Evolutionary conservation across 2,797 vertebrate species (phyloP), one percentile per base, ranked within the genome.

Genomic region (Smutsia temminckii): DNA sequence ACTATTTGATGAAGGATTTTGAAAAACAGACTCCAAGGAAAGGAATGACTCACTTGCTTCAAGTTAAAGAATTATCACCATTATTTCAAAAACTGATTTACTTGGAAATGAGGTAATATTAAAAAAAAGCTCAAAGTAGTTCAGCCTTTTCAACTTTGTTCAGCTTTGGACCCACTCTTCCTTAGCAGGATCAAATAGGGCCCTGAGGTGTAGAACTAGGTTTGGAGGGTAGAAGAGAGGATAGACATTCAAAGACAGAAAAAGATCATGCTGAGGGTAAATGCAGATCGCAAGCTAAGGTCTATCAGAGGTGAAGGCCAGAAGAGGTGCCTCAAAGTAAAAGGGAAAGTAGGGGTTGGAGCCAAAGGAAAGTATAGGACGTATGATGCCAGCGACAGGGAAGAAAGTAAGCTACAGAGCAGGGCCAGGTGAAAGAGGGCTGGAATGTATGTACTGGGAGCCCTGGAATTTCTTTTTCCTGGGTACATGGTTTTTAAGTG

Each of bases 11-110:
- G 78, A 13, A 59, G 5, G 25, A 77, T 42, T 51, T 71, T 89
- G 21, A 83, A 69, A 40, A 69, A 51, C 2, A 75, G 34, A 90
- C 20, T 87, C 11, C 13, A 61, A 87, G n/a, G 20, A 37, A 92
- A 49, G n/a, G 13, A 89, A 55, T 37, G 32, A 71, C 63, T 72
- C 32, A 37, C 17, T 78, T 53, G 46, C 4, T 53, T 87, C 55
- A 66, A 51, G 21, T 34, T 79, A 79, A 88, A n/a, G 40, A 92
- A 95, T 66, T 77, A 59, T 57, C 9, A 77, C 21, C 6, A 49
- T 59, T 74, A 89, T 51, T 94, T 93, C 42, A 42, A 75, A 94
- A 64, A 74, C 2, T 74, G 32, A 91, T 69, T 88, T 78, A 85
- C 3, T 20, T 85, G 42, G 20, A 95, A 92, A 81, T 68, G 6